phyloP scores from a whole-genome alignment of 2,888 invertebrate genomes.

The Phorcus lineatus region DNA sequence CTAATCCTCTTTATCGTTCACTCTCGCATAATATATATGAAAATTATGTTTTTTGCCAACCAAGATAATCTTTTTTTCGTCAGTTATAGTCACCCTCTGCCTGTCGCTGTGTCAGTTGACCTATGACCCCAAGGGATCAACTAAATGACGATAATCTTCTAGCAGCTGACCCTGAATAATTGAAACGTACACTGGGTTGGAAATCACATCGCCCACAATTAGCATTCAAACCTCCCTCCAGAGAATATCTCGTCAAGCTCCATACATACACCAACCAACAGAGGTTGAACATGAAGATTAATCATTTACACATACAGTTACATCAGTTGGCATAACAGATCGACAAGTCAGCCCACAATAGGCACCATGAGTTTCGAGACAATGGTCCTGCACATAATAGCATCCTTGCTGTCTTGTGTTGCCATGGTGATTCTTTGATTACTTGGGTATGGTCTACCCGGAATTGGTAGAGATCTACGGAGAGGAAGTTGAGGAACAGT shows the following conservation, averaged over 20 bases:
- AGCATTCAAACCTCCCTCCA: neutral
- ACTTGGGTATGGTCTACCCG: neutral
- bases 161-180: neutral
- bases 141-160: too few species aligned
- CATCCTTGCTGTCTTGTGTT: constrained; percentile 1
- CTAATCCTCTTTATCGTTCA: too few species aligned
- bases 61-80: too few species aligned
- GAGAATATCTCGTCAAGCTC: neutral
- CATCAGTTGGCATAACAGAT: constrained; percentile 7
- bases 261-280: neutral
- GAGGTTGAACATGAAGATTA: neutral
- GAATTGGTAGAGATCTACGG: neutral
- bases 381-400: neutral
- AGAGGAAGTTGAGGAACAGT: neutral
- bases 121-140: too few species aligned
- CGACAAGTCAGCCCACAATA: neutral
- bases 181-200: neutral
- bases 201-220: neutral
- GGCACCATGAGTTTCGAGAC: neutral
- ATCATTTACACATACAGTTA: neutral
- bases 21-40: too few species aligned
- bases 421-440: constrained; percentile 12
- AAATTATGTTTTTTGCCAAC: too few species aligned
- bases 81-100: too few species aligned
- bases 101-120: too few species aligned